Conservation (phyloP, 92 coral and sea anemone species). For the Ricordea florida region DNA sequence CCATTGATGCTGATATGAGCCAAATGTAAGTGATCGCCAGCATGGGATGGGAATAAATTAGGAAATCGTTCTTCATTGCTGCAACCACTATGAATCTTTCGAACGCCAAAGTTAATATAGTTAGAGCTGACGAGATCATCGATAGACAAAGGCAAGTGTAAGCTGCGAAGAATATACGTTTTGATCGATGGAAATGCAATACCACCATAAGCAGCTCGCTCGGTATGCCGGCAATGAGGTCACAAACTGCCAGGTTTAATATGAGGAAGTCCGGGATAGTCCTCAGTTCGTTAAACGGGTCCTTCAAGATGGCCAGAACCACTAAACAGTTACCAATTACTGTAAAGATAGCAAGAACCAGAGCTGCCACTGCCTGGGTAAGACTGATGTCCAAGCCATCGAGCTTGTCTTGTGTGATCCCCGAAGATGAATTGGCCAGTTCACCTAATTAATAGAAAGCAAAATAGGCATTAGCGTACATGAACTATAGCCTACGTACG, state of each 20-base stretch:
- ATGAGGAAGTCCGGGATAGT: not conserved
- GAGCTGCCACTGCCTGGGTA: too few relatives aligned
- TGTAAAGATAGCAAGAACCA: constrained; percentile 9
- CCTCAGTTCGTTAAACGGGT: not conserved
- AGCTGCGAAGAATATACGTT: not conserved
- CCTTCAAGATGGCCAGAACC: not conserved
- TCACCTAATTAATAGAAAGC: too few relatives aligned
- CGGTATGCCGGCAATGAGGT: not conserved
- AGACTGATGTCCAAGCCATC: too few relatives aligned
- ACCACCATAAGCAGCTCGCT: not conserved
- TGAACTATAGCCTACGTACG: too few relatives aligned
- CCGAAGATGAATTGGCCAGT: too few relatives aligned
- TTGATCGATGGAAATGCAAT: not conserved
- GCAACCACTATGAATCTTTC: constrained; percentile 25
- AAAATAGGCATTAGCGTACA: too few relatives aligned
- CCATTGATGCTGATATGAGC: constrained; percentile 4
- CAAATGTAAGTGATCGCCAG: constrained; percentile 23
- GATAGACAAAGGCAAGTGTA: constrained; percentile 7
- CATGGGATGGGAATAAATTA: constrained; percentile 14
- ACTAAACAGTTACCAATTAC: constrained; percentile 5
- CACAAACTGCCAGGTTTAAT: constrained; percentile 15
- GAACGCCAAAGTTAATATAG: constrained; percentile 19
- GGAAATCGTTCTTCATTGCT: not conserved
- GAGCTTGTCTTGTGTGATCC: too few relatives aligned
- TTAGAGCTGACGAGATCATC: constrained; percentile 26